phyloP scores from a whole-genome alignment of 2,888 invertebrate species.

The Resseliella maxima region DNA sequence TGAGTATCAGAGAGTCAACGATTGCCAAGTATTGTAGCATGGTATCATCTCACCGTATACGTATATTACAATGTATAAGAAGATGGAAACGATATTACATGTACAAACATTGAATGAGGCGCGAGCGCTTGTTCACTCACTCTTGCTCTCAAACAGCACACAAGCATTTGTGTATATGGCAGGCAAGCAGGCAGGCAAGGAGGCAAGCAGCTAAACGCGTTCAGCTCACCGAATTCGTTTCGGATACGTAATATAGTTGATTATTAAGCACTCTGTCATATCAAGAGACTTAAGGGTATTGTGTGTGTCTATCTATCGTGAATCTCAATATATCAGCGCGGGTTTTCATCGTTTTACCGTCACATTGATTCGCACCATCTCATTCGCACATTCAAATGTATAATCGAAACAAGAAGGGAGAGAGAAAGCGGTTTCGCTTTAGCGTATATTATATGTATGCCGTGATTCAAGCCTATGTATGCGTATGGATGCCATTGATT shows the following conservation, averaged over 20 bases:
- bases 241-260: slow-evolving; percentile 36
- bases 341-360: slow-evolving; percentile 5
- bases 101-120: background rate
- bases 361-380: background rate
- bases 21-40: slow-evolving; percentile 28
- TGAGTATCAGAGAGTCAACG: background rate
- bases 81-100: slow-evolving; percentile 36
- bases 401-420: background rate
- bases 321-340: slow-evolving; percentile 17
- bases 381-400: background rate
- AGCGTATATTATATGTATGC: no score
- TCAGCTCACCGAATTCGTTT: background rate
- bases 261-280: slow-evolving; percentile 53
- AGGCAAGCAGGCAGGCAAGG: background rate
- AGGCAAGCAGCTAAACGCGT: background rate
- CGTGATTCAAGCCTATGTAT: background rate
- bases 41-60: slow-evolving; percentile 12
- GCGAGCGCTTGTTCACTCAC: background rate
- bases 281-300: slow-evolving; percentile 48
- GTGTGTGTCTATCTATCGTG: slow-evolving; percentile 49
- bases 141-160: background rate
- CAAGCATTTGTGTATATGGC: background rate
- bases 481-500: slow-evolving; percentile 48
- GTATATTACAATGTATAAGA: slow-evolving; percentile 22
- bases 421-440: background rate